Evolutionary conservation across 2,113 vertebrate species (phyloP), one percentile per base, ranked within the genome.

Genomic region (Pteruthius melanotis): DNA sequence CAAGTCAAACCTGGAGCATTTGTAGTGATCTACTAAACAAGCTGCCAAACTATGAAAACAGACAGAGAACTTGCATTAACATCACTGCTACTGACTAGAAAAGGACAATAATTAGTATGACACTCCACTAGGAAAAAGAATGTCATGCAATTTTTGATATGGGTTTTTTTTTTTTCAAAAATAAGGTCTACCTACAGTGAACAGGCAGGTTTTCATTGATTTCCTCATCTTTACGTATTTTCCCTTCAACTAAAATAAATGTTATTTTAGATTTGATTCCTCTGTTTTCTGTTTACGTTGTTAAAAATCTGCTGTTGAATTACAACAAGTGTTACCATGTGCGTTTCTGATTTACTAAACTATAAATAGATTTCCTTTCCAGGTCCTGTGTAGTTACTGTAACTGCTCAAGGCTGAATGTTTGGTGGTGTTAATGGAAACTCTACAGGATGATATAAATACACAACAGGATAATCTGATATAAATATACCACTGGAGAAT

Each of bases 281-380:
- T 90, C 54, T 74, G 30, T 13, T 69, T 90, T 83, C 60, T 66
- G 28, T 53, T 90, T 54, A 13, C 13, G 15, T 66, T 65, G 64
- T 89, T 28, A 5, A 5, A 82, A 91, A 78, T 44, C 85, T 35
- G 37, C 4, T 69, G 60, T 45, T 90, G 86, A 94, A 35, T 70
- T 81, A 70, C 47, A 81, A 52, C 18, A 45, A 59, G 33, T 65
- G 47, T 59, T 82, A 37, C 42, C 53, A 20, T 60, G 52, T 59
- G 74, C 33, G 20, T 74, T 91, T 81, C 81, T 7, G 3, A 74
- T 87, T 70, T 47, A 71, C 33, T 68, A 44, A 66, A 56, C 60
- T 93, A 78, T 83, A 93, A 91, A 95, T 70, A 89, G 45, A 63
- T 89, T 94, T 91, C 84, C 49, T 56, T 84, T 83, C 65, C 50